These are phyloP conservation scores for Paralichthys olivaceus DNA, from an alignment of 2,113 vertebrate species.

Conservation along the genomic window DNA sequence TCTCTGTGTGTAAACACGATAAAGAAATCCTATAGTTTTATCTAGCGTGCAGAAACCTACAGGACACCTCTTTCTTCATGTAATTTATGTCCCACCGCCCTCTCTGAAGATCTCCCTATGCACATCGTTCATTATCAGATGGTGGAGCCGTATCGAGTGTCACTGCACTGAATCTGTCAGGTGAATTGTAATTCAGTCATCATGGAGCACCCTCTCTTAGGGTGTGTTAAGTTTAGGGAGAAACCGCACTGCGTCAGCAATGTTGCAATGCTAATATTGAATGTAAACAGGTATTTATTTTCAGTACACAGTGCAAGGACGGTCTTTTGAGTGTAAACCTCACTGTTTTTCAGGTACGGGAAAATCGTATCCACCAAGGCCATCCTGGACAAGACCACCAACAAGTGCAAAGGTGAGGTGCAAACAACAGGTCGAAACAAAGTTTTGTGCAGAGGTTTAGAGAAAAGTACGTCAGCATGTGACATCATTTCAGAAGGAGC, in stretches of 20 bases:
- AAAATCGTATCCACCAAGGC: slow-evolving; percentile 96
- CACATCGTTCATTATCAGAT: slow-evolving; percentile 46
- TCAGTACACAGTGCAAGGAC: background rate
- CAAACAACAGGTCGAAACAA: background rate
- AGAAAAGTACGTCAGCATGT: background rate
- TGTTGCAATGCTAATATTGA: slow-evolving; percentile 3
- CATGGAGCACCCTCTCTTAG: background rate
- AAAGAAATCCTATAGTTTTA: slow-evolving; percentile 42
- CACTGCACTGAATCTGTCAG: background rate
- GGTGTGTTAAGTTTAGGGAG: slow-evolving; percentile 1
- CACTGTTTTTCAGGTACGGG: slow-evolving; percentile 85
- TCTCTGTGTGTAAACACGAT: slow-evolving; percentile 26
- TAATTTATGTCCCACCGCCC: slow-evolving; percentile 1
- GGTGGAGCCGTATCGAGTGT: slow-evolving; percentile 36
- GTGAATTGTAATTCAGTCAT: slow-evolving; percentile 39
- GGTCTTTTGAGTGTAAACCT: slow-evolving; percentile 13
- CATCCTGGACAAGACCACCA: slow-evolving; percentile 94
- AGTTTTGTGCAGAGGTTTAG: background rate
- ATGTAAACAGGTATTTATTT: slow-evolving; percentile 11
- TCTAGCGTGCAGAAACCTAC: slow-evolving; percentile 16
- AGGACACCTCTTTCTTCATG: slow-evolving; percentile 29
- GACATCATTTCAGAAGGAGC: background rate
- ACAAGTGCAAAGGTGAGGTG: slow-evolving; percentile 94
- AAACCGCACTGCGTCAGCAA: background rate
- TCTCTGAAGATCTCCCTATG: slow-evolving; percentile 15